These are phyloP conservation scores for Anoplolepis gracilipes DNA, from an alignment of 1,140 invertebrate species.

Conservation along the genomic window DNA sequence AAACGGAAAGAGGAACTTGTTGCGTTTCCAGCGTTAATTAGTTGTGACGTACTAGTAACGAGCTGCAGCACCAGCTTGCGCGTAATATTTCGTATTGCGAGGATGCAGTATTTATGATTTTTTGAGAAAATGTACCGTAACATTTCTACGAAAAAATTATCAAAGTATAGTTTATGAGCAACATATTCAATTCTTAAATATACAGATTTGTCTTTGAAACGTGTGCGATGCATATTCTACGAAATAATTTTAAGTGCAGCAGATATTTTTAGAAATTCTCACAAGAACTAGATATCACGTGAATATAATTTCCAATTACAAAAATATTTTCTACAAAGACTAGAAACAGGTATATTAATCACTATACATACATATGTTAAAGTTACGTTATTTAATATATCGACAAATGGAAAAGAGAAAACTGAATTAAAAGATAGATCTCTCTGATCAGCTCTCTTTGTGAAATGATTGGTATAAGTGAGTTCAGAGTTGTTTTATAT, in stretches of 20 bases:
- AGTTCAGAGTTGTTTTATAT: neutral
- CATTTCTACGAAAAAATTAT: neutral
- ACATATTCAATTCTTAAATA: neutral
- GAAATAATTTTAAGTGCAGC: neutral
- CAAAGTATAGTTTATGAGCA: neutral
- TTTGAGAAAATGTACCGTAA: neutral
- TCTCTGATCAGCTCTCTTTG: slow-evolving; percentile 6
- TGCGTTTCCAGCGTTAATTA: slow-evolving; percentile 38
- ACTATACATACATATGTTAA: neutral
- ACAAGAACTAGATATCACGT: neutral
- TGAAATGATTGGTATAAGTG: slow-evolving; percentile 33
- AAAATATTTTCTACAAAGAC: neutral
- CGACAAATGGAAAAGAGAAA: neutral
- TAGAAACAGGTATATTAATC: too few relatives aligned
- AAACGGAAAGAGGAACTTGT: slow-evolving; percentile 51
- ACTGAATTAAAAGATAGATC: slow-evolving; percentile 17
- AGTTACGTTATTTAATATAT: neutral
- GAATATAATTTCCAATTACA: neutral
- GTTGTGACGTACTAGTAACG: slow-evolving; percentile 18
- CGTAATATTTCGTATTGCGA: neutral
- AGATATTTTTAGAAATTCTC: neutral
- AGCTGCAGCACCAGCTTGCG: neutral
- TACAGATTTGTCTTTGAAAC: neutral
- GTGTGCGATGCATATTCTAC: neutral
- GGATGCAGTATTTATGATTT: neutral